Evolutionary conservation across 2,888 invertebrate species (phyloP), one percentile per base, ranked within the genome.

Genomic region (Drosophila leonis): DNA sequence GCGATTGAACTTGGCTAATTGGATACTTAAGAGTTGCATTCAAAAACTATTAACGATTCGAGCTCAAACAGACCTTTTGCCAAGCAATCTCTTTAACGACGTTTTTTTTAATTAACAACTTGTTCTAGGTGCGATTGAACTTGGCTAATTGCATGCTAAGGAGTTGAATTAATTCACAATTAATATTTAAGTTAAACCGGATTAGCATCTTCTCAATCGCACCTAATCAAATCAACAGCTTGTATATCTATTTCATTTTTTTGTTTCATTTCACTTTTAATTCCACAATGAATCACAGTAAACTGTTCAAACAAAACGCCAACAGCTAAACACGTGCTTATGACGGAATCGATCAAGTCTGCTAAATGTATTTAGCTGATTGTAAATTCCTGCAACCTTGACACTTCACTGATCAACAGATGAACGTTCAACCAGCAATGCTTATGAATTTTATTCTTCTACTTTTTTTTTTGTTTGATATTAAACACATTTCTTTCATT

Each of bases 401-500:
- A 54, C 4, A 31, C 35, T n/a, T 56, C 24, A 15, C 33, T 61
- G 63, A 64, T 74, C 51, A 29, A 12, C 59, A 46, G 52, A 51
- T 49, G 15, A 15, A 62, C 39, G 42, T 15, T 39, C 13, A 10
- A 62, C 33, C 33, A 33, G 39, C 20, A 8, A 55, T 63, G 51
- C 35, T 59, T 65, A 65, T 76, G 56, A 39, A 64, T 42, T 56
- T 44, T n/a, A 42, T 37, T 37, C 10, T 1, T 12, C 33, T 29
- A 12, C 8, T 35, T n/a, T 35, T 37, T 15, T 2, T 35, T 52
- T 15, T 51, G 4, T 42, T n/a, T 57, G 80, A 79, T 44, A 48
- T 67, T 49, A 52, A 61, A 64, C 80, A 79, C 46, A 75, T 75
- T 75, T 60, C 61, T 24, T 49, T 20, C 18, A 15, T 29, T 48